Percentiles rank a stretch among this genome's conserved stretches.
Evolutionary conservation across 2,113 vertebrate species (phyloP).

Genomic region (Carollia perspicillata): DNA sequence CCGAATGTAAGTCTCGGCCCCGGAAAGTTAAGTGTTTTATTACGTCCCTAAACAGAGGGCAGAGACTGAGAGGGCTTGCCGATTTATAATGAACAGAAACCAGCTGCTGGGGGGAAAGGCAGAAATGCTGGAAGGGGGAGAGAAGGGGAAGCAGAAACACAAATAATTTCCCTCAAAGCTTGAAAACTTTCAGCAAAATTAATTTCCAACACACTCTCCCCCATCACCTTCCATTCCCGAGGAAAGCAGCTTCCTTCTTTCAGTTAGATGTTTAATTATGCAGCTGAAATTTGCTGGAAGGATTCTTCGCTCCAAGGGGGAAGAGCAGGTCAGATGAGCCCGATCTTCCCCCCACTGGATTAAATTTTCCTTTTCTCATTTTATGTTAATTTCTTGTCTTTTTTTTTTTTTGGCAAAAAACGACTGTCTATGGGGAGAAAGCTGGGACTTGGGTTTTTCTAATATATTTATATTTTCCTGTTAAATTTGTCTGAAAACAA

Average conservation of each 20-base stretch:
- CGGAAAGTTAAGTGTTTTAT: constrained; percentile 87
- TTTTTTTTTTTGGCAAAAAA: constrained; percentile 32
- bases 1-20: constrained; percentile 79
- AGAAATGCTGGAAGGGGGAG: constrained; percentile 64
- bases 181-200: constrained; percentile 52
- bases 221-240: constrained; percentile 45
- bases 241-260: constrained; percentile 36
- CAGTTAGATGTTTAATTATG: constrained; percentile 65
- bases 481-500: constrained; percentile 86
- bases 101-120: constrained; percentile 78
- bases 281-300: constrained; percentile 61
- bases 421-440: not conserved
- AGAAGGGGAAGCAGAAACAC: constrained; percentile 58
- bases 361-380: constrained; percentile 56
- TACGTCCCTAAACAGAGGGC: constrained; percentile 86
- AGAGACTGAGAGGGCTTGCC: constrained; percentile 83
- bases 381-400: constrained; percentile 16
- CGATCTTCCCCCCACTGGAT: constrained; percentile 32
- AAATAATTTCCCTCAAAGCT: constrained; percentile 54
- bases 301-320: constrained; percentile 72
- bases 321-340: constrained; percentile 50
- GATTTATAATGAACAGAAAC: constrained; percentile 86
- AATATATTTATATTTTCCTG: constrained; percentile 78
- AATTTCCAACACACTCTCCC: constrained; percentile 42
- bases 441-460: constrained; percentile 59